phyloP scores from a whole-genome alignment of 2,888 invertebrate species.

The Tryphoninae sp. region DNA sequence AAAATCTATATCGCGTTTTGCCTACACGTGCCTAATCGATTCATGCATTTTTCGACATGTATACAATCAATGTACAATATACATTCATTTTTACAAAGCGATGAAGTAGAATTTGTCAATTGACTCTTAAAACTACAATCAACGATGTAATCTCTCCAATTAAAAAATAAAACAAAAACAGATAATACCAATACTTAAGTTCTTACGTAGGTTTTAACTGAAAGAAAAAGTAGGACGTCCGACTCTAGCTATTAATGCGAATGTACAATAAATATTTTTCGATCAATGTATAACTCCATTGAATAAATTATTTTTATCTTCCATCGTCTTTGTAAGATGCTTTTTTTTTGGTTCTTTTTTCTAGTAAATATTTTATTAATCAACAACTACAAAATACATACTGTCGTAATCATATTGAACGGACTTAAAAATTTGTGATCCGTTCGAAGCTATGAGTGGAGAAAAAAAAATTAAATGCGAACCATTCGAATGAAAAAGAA shows the following conservation, averaged over 20 bases:
- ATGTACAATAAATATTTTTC: conserved; percentile 55
- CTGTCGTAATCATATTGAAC: conserved; percentile 65
- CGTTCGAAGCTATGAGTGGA: conserved; percentile 55
- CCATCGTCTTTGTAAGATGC: not conserved
- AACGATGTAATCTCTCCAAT: conserved; percentile 17
- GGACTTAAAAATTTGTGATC: conserved; percentile 55
- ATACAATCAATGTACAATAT: conserved; percentile 56
- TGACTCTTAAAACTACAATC: conserved; percentile 2
- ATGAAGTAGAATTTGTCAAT: conserved; percentile 31
- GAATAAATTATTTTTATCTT: conserved; percentile 33
- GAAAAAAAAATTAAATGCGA: conserved; percentile 38
- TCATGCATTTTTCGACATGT: conserved; percentile 53
- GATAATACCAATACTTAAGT: not conserved
- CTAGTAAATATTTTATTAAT: conserved; percentile 71
- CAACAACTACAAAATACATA: conserved; percentile 71
- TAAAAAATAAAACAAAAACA: conserved; percentile 30
- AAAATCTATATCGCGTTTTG: conserved; percentile 33
- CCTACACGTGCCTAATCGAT: conserved; percentile 60
- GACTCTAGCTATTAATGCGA: conserved; percentile 11
- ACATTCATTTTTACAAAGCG: conserved; percentile 54
- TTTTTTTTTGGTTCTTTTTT: conserved; percentile 44
- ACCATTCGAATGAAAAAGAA: conserved; percentile 32
- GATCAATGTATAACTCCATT: conserved; percentile 27
- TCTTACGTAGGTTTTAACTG: conserved; percentile 5
- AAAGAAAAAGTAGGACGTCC: not conserved